Base-by-base conservation (phyloP, 2,888 invertebrate species). In the Mythimna loreyi region DNA sequence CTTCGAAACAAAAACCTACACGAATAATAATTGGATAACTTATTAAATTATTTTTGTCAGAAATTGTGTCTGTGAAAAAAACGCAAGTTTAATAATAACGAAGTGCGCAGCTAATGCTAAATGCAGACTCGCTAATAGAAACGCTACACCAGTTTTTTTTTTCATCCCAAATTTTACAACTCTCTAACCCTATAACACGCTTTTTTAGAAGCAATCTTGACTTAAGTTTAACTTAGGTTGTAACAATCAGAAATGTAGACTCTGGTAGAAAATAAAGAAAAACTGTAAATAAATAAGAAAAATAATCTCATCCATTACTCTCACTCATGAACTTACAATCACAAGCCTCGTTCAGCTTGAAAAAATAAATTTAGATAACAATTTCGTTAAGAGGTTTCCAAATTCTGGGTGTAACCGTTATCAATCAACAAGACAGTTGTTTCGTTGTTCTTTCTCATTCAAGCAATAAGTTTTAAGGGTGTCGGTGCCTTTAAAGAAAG, bases 361-460 rank as follows among this genome's bases (percentile, higher is more conserved):
- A 45, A 49, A 57, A 56, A 49, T 45, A 50, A 67, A 67, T 21
- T 72, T 60, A n/a, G n/a, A n/a, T n/a, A 67, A 13, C 53, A 53
- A 59, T 66, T 64, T 63, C 21, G 52, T 40, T 63, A 59, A 55
- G 40, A 60, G 25, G n/a, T n/a, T 57, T 36, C 9, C 11, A 25
- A 62, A 59, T 43, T 13, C 9, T 28, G 28, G n/a, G 25, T 50
- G 25, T 7, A 19, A 59, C 43, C 56, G 19, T 49, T 65, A 60
- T 66, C 52, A 69, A 66, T 78, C 62, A 60, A 49, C 45, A 13
- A 61, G 30, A 4, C 58, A 45, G 40, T 57, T 25, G 43, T 49
- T 36, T 43, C 21, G 25, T 53, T 2, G 9, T n/a, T 52, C 49
- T 8, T 47, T 52, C 8, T 56, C 33, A 61, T 52, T 57, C n/a